Conservation (phyloP, 2,113 vertebrate genomes). For the Gnathonemus longibarbis region DNA sequence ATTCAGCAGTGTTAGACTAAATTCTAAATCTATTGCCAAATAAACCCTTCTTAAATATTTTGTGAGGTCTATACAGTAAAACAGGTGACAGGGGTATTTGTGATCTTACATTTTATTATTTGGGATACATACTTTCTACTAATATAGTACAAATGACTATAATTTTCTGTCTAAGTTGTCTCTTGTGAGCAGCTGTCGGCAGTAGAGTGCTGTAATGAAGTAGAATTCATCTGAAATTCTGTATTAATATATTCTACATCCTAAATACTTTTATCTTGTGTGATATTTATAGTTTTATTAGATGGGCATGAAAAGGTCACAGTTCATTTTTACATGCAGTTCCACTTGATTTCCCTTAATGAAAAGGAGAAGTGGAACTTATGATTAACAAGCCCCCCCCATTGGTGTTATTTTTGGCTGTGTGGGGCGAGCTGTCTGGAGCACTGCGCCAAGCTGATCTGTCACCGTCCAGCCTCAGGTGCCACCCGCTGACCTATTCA, state of each 20-base stretch:
- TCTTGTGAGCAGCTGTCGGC: not conserved
- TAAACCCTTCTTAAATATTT: not conserved
- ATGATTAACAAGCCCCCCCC: not conserved
- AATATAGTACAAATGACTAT: not conserved
- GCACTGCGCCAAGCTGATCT: not conserved
- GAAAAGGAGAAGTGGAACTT: conserved; percentile 7
- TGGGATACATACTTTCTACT: not conserved
- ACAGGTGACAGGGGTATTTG: not conserved
- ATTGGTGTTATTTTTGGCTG: not conserved
- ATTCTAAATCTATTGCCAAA: not conserved
- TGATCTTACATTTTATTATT: not conserved
- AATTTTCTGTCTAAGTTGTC: not conserved
- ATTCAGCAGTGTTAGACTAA: not conserved
- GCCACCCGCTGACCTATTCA: not conserved
- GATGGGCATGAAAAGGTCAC: not conserved
- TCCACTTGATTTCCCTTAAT: not conserved
- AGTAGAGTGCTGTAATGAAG: not conserved
- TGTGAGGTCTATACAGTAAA: not conserved
- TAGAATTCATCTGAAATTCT: not conserved
- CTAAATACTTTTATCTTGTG: not conserved
- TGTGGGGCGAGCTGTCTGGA: not conserved
- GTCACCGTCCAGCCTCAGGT: not conserved
- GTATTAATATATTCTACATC: not conserved
- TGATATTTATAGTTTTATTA: not conserved
- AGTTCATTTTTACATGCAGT: not conserved